phyloP scores from a whole-genome alignment of 2,797 vertebrate species.

The Myotis myotis region DNA sequence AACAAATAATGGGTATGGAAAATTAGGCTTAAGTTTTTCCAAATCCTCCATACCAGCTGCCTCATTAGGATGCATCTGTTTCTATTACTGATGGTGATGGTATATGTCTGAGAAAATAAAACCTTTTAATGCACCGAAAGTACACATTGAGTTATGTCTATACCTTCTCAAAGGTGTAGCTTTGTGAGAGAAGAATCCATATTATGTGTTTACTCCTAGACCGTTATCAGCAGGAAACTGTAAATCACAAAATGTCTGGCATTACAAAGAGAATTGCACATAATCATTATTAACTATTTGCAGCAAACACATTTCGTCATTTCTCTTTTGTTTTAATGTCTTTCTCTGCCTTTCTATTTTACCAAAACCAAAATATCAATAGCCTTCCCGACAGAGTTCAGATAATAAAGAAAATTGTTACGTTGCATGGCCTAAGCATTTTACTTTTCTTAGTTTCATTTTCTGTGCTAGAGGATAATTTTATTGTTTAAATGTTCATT shows the following conservation, averaged over 20 bases:
- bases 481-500: constrained; percentile 3
- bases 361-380: constrained; percentile 12
- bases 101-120: constrained; percentile 39
- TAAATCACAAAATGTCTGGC: constrained; percentile 24
- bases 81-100: not conserved
- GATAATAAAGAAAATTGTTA: constrained; percentile 36
- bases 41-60: not conserved
- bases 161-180: not conserved
- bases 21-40: not conserved
- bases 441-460: constrained; percentile 40
- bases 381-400: not conserved
- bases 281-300: constrained; percentile 47
- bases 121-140: not conserved
- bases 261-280: constrained; percentile 24
- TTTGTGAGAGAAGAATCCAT: not conserved
- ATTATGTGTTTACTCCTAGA: not conserved
- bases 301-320: not conserved
- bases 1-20: not conserved
- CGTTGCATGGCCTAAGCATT: not conserved
- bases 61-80: not conserved
- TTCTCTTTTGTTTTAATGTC: not conserved
- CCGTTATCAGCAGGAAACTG: not conserved
- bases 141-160: not conserved
- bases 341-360: constrained; percentile 8
- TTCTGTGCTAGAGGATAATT: not conserved